Conservation (phyloP, 2,113 vertebrate genomes). For the Brienomyrus brachyistius region DNA sequence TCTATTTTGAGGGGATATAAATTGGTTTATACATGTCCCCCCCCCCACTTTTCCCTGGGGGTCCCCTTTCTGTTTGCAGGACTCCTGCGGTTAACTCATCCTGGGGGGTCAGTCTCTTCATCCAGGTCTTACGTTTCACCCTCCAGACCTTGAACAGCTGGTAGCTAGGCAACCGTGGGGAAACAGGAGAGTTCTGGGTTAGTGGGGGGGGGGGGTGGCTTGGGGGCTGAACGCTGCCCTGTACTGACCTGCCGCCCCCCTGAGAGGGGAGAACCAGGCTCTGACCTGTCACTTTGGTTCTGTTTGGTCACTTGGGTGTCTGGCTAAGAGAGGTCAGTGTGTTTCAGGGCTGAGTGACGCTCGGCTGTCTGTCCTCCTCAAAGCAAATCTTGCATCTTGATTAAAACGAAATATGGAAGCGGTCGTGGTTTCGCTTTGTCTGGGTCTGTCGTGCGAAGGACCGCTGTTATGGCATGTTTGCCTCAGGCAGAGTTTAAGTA, state of each 20-base stretch:
- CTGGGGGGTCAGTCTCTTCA: background rate
- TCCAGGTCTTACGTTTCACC: background rate
- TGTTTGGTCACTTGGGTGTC: background rate
- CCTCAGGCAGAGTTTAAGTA: background rate
- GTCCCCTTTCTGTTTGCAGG: background rate
- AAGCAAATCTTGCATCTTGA: background rate
- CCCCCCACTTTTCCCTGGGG: background rate
- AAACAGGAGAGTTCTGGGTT: background rate
- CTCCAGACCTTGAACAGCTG: background rate
- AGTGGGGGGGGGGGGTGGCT: background rate
- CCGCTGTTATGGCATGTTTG: background rate
- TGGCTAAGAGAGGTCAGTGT: background rate
- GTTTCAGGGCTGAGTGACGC: background rate
- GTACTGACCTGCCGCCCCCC: background rate
- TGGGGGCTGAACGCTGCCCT: background rate
- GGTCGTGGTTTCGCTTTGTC: background rate
- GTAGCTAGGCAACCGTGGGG: background rate
- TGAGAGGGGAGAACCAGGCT: background rate
- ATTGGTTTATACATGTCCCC: background rate
- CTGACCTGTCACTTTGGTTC: background rate
- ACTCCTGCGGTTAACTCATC: background rate
- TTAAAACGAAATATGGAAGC: background rate
- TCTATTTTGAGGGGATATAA: background rate
- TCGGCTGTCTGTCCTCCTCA: background rate
- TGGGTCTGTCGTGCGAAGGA: background rate